phyloP scores from a whole-genome alignment of 1,140 invertebrate genomes.

The Tribolium castaneum region DNA sequence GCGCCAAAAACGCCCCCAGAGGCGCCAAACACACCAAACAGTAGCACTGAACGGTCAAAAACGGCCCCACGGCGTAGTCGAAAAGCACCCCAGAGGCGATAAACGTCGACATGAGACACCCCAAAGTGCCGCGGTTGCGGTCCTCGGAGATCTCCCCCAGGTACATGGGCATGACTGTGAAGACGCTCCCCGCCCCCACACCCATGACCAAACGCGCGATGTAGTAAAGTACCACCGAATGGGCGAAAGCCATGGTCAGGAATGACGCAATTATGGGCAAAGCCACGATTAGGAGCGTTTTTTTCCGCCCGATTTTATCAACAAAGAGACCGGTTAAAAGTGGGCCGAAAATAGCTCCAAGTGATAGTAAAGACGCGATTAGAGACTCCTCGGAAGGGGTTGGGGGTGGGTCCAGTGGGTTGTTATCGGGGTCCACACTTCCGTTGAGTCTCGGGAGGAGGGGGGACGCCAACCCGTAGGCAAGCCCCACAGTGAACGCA shows the following conservation, averaged over 20 bases:
- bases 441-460: conserved; percentile 68
- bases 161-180: conserved; percentile 66
- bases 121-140: conserved; percentile 52
- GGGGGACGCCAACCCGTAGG: conserved; percentile 80
- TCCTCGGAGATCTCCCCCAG: conserved; percentile 67
- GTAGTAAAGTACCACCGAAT: conserved; percentile 59
- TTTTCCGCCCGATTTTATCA: conserved; percentile 65
- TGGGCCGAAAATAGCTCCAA: conserved; percentile 74
- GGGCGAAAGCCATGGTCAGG: conserved; percentile 63
- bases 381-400: conserved; percentile 74
- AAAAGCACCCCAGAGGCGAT: conserved; percentile 49
- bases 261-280: conserved; percentile 63
- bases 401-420: conserved; percentile 59
- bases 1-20: conserved; percentile 66
- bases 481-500: conserved; percentile 72
- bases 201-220: conserved; percentile 65
- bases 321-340: conserved; percentile 58
- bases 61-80: conserved; percentile 71
- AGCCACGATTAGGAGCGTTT: conserved; percentile 61
- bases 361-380: conserved; percentile 82
- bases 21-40: conserved; percentile 65
- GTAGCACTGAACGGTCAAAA: conserved; percentile 67
- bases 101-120: conserved; percentile 74
- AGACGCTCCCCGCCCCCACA: conserved; percentile 63
- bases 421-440: conserved; percentile 48